A percentile compares a stretch with the other conserved stretches of the same genome.
Evolutionary conservation across 2,113 vertebrate species (phyloP).

Genomic region (Psittacus erithacus): DNA sequence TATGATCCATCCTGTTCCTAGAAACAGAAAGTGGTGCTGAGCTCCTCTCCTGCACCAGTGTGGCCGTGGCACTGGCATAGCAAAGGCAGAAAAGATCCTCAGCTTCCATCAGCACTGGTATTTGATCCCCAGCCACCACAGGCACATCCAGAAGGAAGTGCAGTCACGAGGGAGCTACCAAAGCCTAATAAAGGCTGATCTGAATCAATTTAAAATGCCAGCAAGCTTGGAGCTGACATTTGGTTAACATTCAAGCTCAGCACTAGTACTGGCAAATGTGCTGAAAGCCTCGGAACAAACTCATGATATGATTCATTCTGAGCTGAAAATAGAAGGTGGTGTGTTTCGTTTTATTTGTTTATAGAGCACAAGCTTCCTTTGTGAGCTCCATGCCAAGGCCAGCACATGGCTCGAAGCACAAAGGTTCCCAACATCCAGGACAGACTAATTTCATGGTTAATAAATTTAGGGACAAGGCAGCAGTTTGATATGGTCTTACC

Average conservation of each 20-base stretch:
- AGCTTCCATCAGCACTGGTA: background rate
- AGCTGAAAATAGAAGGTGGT: constrained; percentile 41
- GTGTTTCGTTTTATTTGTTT: background rate
- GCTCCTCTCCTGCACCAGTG: background rate
- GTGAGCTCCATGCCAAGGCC: background rate
- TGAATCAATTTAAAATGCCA: background rate
- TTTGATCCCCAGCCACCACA: background rate
- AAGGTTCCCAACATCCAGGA: background rate
- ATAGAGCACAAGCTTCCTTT: background rate
- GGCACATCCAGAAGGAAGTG: background rate
- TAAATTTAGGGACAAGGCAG: constrained; percentile 25
- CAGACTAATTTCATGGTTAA: constrained; percentile 33
- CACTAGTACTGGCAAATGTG: constrained; percentile 13
- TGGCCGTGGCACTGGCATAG: background rate
- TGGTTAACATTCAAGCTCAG: constrained; percentile 32
- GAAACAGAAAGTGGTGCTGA: background rate
- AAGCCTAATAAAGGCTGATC: background rate
- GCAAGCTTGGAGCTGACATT: background rate
- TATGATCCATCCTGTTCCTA: background rate
- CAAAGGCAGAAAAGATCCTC: background rate
- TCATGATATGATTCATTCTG: constrained; percentile 12
- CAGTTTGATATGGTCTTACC: background rate
- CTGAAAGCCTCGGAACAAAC: background rate
- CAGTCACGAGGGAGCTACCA: background rate
- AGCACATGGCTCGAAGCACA: background rate